Conservation (phyloP, 2,797 vertebrate genomes). For the Harpagifer antarcticus region DNA sequence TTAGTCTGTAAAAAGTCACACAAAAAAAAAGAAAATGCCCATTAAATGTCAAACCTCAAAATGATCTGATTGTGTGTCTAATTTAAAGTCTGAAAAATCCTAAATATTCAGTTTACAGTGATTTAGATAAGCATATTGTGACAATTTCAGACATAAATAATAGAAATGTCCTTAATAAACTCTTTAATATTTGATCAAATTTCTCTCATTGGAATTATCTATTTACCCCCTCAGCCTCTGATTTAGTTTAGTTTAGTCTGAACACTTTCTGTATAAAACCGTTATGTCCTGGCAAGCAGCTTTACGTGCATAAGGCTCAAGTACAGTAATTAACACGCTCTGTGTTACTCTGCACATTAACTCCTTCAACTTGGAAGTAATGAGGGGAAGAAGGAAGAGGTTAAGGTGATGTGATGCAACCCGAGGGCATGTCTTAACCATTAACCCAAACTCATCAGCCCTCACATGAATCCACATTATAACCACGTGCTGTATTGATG, state of each 20-base stretch:
- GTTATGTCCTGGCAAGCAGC: conserved; percentile 20
- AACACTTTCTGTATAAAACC: conserved; percentile 12
- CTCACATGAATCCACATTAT: conserved; percentile 29
- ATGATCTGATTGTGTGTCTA: neutral
- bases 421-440: conserved; percentile 27
- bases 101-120: neutral
- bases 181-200: conserved; percentile 1
- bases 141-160: neutral
- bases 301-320: conserved; percentile 25
- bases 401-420: conserved; percentile 35
- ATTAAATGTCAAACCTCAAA: neutral
- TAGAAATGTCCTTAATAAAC: neutral
- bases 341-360: conserved; percentile 38
- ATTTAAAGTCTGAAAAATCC: neutral
- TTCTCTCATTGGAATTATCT: conserved; percentile 11
- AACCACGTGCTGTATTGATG: neutral
- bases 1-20: neutral
- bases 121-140: neutral
- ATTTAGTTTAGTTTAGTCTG: neutral
- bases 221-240: conserved; percentile 8
- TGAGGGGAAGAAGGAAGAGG: neutral
- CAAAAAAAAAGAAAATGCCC: too few relatives aligned
- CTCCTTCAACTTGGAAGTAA: conserved; percentile 39
- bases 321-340: conserved; percentile 40
- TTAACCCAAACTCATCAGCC: conserved; percentile 38